These are phyloP conservation scores for Eupeodes latifasciatus DNA, from an alignment of 2,888 invertebrate species.

Conservation along the genomic window DNA sequence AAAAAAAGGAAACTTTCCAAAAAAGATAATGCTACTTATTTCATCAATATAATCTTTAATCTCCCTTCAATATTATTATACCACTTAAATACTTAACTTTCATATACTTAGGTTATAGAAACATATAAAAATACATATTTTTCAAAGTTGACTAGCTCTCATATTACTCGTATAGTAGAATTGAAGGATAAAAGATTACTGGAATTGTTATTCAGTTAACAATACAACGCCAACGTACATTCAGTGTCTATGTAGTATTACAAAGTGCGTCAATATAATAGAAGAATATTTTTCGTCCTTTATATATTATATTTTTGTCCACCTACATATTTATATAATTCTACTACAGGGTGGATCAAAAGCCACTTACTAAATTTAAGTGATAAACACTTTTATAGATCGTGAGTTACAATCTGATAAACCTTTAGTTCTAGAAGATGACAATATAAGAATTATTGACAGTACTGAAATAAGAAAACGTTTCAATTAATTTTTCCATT, in stretches of 20 bases:
- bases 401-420: no score
- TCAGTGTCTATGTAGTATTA: background rate
- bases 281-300: background rate
- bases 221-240: background rate
- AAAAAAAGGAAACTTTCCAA: no score
- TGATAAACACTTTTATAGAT: no score
- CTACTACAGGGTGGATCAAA: no score
- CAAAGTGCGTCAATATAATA: slow-evolving; percentile 27
- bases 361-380: no score
- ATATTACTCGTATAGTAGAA: background rate
- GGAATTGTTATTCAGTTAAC: slow-evolving; percentile 16
- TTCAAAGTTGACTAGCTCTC: background rate
- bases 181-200: background rate
- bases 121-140: background rate
- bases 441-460: no score
- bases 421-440: no score
- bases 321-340: background rate
- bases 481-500: no score
- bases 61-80: background rate
- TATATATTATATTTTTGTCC: background rate
- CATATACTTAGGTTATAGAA: background rate
- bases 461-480: no score
- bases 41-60: background rate
- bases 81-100: slow-evolving; percentile 12
- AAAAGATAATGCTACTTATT: background rate